Conservation (phyloP, 53 echinoderm and acorn worm genomes). For the Echinarachnius parma region DNA sequence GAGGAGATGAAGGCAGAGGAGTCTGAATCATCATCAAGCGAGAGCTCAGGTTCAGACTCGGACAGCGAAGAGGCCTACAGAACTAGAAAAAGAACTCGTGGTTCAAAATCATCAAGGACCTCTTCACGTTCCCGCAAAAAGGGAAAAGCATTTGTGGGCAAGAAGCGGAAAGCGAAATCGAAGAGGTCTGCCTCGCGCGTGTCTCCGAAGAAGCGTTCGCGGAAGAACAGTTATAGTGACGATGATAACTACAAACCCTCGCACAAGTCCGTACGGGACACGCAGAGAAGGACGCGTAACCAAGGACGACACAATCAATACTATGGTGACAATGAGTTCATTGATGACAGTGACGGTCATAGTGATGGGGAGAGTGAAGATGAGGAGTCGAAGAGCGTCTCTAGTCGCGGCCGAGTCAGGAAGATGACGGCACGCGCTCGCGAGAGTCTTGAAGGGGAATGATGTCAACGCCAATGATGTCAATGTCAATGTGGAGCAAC, state of each 20-base stretch:
- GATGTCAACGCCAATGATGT: too few species aligned
- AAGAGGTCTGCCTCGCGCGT: background rate
- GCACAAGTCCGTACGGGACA: background rate
- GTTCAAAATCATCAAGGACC: background rate
- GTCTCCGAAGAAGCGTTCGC: constrained; percentile 1
- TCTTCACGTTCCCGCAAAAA: background rate
- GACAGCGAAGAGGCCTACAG: background rate
- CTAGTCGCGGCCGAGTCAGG: constrained; percentile 37
- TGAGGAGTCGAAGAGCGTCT: constrained; percentile 22
- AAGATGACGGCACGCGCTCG: constrained; percentile 34
- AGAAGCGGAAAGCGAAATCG: constrained; percentile 30
- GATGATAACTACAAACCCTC: constrained; percentile 25
- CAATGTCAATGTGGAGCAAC: too few species aligned
- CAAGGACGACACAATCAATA: constrained; percentile 37
- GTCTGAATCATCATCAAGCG: constrained; percentile 18
- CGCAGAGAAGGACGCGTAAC: constrained; percentile 21
- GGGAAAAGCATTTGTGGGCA: background rate
- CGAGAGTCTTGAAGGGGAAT: constrained; percentile 9
- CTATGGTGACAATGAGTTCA: constrained; percentile 39
- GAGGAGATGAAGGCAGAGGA: constrained; percentile 5
- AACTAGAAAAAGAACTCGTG: background rate
- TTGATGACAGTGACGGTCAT: too few species aligned
- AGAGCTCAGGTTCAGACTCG: constrained; percentile 11
- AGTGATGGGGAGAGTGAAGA: constrained; percentile 7
- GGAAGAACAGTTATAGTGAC: constrained; percentile 2